A percentile compares a stretch with the other conserved stretches of the same genome.
Conservation (phyloP, 2,888 invertebrate genomes). For the Druceiella hillmani region DNA sequence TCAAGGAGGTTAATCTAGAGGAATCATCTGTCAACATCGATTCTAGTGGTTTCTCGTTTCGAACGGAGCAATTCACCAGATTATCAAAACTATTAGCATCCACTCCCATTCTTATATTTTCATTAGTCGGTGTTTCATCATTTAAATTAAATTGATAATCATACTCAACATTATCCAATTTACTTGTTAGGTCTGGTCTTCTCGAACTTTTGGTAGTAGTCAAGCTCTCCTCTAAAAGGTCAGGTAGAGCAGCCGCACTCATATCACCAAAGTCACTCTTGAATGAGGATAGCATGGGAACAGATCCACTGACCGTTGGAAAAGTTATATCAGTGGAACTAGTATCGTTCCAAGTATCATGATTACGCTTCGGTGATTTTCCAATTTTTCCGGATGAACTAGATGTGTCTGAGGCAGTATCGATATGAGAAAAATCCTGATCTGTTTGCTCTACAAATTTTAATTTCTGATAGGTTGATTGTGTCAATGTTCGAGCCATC, state of each 20-base stretch:
- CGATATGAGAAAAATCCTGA: conserved; percentile 33
- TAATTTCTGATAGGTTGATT: conserved; percentile 22
- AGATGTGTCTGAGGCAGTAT: conserved; percentile 26
- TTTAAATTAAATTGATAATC: conserved; percentile 16
- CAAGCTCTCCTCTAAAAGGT: conserved; percentile 38
- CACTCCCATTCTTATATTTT: conserved; percentile 22
- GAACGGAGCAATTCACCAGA: too few species aligned
- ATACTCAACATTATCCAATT: conserved; percentile 27
- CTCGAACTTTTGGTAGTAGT: conserved; percentile 29
- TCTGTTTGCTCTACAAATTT: conserved; percentile 32
- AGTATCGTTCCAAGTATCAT: conserved; percentile 77
- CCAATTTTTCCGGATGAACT: conserved; percentile 15
- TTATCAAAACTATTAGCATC: neutral
- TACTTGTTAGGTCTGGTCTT: conserved; percentile 40
- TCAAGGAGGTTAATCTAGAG: conserved; percentile 52
- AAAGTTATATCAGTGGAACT: conserved; percentile 75
- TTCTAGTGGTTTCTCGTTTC: conserved; percentile 10
- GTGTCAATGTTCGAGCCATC: conserved; percentile 27
- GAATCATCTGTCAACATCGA: conserved; percentile 13
- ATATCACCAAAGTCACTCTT: conserved; percentile 52
- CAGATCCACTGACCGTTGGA: conserved; percentile 73
- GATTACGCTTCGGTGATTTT: conserved; percentile 28
- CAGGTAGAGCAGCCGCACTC: conserved; percentile 33
- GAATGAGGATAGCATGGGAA: conserved; percentile 64
- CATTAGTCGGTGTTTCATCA: conserved; percentile 33